Evolutionary conservation across 2,113 vertebrate species (phyloP).

Genomic region (Tor tambroides): DNA sequence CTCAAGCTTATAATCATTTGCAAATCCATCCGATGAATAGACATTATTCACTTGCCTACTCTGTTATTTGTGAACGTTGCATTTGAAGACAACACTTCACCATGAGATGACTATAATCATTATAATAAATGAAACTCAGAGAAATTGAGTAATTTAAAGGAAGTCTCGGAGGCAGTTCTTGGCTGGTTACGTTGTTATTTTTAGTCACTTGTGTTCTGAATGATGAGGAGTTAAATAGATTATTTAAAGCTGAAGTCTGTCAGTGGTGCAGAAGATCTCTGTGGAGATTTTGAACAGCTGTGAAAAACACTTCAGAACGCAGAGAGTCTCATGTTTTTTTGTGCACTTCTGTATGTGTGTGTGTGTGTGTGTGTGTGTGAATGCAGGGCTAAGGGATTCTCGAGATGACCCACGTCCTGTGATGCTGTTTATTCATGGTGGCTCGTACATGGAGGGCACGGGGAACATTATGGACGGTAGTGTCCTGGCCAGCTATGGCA

Average conservation of each 20-base stretch:
- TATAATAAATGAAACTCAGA: conserved; percentile 6
- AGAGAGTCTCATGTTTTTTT: not conserved
- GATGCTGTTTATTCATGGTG: conserved; percentile 97
- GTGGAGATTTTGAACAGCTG: conserved; percentile 19
- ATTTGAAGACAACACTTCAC: conserved; percentile 7
- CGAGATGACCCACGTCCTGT: conserved; percentile 87
- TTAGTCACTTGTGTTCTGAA: conserved; percentile 13
- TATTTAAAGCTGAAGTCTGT: conserved; percentile 38
- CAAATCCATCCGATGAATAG: not conserved
- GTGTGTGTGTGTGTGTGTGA: conserved; percentile 20
- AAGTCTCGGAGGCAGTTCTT: conserved; percentile 11
- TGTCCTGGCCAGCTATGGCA: conserved; percentile 95
- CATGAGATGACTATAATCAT: conserved; percentile 13
- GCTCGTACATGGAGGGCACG: conserved; percentile 97
- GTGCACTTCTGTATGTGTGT: not conserved
- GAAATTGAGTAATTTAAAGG: conserved; percentile 1
- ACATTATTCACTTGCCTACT: not conserved
- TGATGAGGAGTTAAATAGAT: conserved; percentile 33
- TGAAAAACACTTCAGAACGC: conserved; percentile 27
- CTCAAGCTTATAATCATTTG: not conserved
- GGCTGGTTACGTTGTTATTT: not conserved
- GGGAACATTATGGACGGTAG: conserved; percentile 99
- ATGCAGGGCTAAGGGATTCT: conserved; percentile 94
- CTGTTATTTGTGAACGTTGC: not conserved
- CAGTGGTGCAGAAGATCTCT: not conserved